Conservation (phyloP, 1,140 invertebrate species). For the Drosophila biarmipes region DNA sequence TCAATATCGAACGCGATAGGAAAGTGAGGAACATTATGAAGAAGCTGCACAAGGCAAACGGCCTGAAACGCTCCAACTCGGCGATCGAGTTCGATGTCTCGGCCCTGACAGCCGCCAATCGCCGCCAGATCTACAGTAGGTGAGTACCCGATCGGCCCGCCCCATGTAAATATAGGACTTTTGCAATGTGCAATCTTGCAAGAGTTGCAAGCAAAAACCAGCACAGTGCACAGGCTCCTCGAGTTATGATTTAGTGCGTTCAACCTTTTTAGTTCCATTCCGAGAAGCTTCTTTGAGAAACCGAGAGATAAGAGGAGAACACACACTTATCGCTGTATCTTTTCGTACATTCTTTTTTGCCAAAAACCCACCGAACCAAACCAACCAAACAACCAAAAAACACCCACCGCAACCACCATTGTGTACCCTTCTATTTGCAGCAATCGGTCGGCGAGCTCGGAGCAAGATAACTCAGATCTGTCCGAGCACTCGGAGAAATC, state of each 20-base stretch:
- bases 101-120: slow-evolving; percentile 87
- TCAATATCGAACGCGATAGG: slow-evolving; percentile 37
- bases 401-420: slow-evolving; percentile 52
- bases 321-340: slow-evolving; percentile 36
- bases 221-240: slow-evolving; percentile 38
- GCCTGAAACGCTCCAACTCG: slow-evolving; percentile 88
- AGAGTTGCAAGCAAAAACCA: neutral
- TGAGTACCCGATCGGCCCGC: slow-evolving; percentile 60
- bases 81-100: slow-evolving; percentile 90
- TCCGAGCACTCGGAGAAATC: slow-evolving; percentile 86
- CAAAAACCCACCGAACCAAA: slow-evolving; percentile 16
- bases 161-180: slow-evolving; percentile 35
- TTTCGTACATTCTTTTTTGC: slow-evolving; percentile 27
- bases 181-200: slow-evolving; percentile 19
- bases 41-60: slow-evolving; percentile 83
- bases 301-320: slow-evolving; percentile 22
- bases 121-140: slow-evolving; percentile 85
- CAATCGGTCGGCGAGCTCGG: slow-evolving; percentile 86
- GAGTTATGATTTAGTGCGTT: slow-evolving; percentile 9
- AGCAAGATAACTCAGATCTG: slow-evolving; percentile 85
- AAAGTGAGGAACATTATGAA: slow-evolving; percentile 83
- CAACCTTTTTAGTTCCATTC: slow-evolving; percentile 12
- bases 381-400: slow-evolving; percentile 35
- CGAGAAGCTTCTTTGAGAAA: slow-evolving; percentile 34
- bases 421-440: slow-evolving; percentile 80